Conservation (phyloP, 2,797 vertebrate genomes). For the Sebastes trivittatus region DNA sequence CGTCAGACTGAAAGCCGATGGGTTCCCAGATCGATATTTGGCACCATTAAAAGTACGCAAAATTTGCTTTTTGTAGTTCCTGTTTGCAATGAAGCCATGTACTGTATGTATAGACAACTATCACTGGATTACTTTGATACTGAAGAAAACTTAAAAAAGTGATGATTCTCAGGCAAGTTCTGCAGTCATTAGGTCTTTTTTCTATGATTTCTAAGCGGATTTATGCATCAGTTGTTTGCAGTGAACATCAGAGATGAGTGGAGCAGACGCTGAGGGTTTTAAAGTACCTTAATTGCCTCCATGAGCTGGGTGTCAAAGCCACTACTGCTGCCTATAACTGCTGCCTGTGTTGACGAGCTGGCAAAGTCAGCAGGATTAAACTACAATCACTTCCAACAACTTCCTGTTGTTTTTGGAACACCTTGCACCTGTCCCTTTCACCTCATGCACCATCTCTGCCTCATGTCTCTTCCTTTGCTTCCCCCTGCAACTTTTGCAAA, state of each 20-base stretch:
- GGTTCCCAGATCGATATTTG: not conserved
- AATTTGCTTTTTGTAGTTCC: not conserved
- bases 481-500: not conserved
- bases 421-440: not conserved
- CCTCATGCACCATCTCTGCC: not conserved
- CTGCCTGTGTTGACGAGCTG: not conserved
- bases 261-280: not conserved
- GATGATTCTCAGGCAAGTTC: not conserved
- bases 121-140: not conserved
- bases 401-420: not conserved
- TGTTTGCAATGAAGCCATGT: not conserved
- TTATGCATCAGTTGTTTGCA: not conserved
- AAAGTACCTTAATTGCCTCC: not conserved
- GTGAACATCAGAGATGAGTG: not conserved
- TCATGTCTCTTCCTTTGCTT: not conserved
- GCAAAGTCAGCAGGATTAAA: not conserved
- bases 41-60: not conserved
- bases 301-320: not conserved
- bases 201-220: not conserved
- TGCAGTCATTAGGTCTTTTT: not conserved
- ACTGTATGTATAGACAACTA: not conserved
- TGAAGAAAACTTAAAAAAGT: not conserved
- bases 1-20: too few relatives aligned
- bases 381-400: not conserved
- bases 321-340: not conserved